phyloP scores from a whole-genome alignment of 2,797 vertebrate genomes.

The Notolepis coatsorum region DNA sequence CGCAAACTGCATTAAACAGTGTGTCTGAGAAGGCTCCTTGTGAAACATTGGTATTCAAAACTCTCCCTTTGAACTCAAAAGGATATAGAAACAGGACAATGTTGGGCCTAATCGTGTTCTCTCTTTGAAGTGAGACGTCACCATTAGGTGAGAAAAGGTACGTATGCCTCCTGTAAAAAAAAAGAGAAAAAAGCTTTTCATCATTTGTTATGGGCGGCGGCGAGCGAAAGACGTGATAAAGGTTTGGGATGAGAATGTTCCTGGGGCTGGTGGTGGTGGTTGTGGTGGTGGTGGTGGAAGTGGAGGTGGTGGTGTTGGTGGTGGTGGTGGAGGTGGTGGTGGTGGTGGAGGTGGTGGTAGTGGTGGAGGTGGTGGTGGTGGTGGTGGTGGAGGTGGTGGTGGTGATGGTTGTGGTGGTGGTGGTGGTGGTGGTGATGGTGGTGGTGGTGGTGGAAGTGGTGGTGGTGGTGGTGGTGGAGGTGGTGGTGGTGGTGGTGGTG shows the following conservation, averaged over 20 bases:
- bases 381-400: too few species aligned
- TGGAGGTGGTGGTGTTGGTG: too few species aligned
- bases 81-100: conserved; percentile 86
- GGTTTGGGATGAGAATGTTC: conserved; percentile 68
- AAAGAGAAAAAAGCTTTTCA: conserved; percentile 85
- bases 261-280: too few species aligned
- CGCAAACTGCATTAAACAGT: conserved; percentile 81
- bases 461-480: too few species aligned
- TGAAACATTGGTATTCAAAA: conserved; percentile 84
- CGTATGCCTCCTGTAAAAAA: conserved; percentile 81
- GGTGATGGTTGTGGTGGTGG: too few species aligned
- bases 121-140: conserved; percentile 87
- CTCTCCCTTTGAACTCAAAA: conserved; percentile 84
- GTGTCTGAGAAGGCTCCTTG: conserved; percentile 79
- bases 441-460: too few species aligned
- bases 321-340: too few species aligned
- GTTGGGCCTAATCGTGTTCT: conserved; percentile 82
- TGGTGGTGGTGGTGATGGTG: too few species aligned
- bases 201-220: conserved; percentile 79
- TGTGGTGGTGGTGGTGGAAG: too few species aligned
- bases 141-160: conserved; percentile 86
- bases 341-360: too few species aligned
- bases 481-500: too few species aligned
- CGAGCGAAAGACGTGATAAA: conserved; percentile 71
- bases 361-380: too few species aligned